phyloP scores from a whole-genome alignment of 2,797 vertebrate genomes.

The Pteronotus mesoamericanus region DNA sequence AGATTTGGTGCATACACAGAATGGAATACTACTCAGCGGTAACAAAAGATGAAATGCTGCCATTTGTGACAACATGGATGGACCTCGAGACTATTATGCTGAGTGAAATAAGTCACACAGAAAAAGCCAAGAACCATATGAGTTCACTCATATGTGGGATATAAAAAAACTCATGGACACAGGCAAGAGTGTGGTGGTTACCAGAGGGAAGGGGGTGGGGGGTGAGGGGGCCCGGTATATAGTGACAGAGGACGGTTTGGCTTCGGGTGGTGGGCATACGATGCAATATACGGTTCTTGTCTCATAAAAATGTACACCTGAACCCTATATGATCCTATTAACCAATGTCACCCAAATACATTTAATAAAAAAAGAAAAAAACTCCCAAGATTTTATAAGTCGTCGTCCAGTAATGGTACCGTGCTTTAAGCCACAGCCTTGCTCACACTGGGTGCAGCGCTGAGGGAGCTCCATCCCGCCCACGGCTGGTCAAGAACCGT shows the following conservation, averaged over 20 bases:
- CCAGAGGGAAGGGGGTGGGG: neutral
- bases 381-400: neutral
- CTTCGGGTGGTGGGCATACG: neutral
- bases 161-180: neutral
- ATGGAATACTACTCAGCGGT: too few relatives aligned
- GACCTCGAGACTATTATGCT: neutral
- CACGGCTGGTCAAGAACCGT: neutral
- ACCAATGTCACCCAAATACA: neutral
- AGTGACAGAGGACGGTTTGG: neutral
- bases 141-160: neutral
- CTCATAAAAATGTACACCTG: neutral
- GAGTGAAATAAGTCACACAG: neutral
- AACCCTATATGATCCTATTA: neutral
- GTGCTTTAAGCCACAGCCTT: neutral
- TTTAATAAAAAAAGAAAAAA: neutral
- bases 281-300: neutral
- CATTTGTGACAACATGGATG: neutral
- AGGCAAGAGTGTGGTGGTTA: neutral
- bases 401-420: neutral
- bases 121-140: neutral
- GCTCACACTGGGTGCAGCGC: neutral
- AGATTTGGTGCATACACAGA: too few relatives aligned
- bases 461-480: neutral
- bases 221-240: neutral
- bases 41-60: too few relatives aligned